Evolutionary conservation across 2,113 vertebrate genomes (phyloP).

Genomic region (Peucedramus taeniatus): DNA sequence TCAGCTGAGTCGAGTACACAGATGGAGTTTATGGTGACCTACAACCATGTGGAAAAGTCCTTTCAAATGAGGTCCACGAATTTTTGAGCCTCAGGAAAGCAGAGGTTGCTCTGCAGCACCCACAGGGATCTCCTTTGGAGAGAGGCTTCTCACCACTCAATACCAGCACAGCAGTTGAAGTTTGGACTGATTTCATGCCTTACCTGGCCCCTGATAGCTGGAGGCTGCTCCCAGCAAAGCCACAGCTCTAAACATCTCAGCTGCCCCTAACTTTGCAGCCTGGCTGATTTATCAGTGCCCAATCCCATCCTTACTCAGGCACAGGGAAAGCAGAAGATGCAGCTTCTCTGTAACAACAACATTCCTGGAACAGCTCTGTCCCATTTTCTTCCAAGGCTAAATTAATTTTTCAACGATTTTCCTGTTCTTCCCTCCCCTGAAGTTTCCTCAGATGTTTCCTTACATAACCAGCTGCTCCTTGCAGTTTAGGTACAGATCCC

Average conservation of each 20-base stretch:
- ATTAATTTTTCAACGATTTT: slow-evolving; percentile 35
- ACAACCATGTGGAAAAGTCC: neutral
- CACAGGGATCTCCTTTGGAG: neutral
- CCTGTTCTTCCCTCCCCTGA: neutral
- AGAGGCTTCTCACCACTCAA: neutral
- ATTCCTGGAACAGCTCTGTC: neutral
- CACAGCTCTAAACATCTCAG: neutral
- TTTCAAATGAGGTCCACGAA: too few relatives aligned
- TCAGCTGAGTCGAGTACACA: too few relatives aligned
- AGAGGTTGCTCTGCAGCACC: neutral
- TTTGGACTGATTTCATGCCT: neutral
- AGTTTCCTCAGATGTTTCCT: neutral
- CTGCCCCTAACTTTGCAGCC: neutral
- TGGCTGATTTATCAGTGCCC: neutral
- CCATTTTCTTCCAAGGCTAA: slow-evolving; percentile 16
- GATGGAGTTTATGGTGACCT: neutral
- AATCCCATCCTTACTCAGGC: neutral
- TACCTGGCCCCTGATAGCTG: neutral
- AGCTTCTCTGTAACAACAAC: neutral
- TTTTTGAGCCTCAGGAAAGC: neutral
- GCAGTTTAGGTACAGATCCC: neutral
- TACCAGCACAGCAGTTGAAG: neutral
- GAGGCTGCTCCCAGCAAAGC: neutral
- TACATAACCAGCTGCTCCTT: neutral
- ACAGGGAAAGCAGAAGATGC: neutral